These are phyloP conservation scores for Phoebastria nigripes DNA, from an alignment of 2,797 vertebrate genomes.

Conservation along the genomic window DNA sequence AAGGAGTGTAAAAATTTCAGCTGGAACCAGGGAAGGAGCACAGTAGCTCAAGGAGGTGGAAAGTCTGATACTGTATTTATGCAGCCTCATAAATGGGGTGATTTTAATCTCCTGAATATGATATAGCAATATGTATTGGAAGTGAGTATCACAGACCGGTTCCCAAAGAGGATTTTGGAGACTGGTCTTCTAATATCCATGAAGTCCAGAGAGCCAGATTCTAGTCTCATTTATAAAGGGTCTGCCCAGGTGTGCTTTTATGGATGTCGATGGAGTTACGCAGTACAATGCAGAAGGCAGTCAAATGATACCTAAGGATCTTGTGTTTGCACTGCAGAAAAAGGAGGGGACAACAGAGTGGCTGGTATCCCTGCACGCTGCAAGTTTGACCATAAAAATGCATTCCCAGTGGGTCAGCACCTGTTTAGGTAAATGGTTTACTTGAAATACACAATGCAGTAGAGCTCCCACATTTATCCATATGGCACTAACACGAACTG, in stretches of 20 bases:
- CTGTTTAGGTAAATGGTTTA: slow-evolving; percentile 58
- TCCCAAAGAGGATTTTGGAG: neutral
- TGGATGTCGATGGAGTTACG: rapidly evolving
- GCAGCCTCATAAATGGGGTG: neutral
- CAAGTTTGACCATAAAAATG: neutral
- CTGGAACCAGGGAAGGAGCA: neutral
- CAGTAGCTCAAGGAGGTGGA: slow-evolving; percentile 12
- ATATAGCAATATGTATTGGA: neutral
- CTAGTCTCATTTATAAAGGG: neutral
- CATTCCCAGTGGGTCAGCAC: slow-evolving; percentile 53
- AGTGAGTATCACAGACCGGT: neutral
- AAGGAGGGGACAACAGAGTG: neutral
- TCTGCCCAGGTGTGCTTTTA: slow-evolving; percentile 27
- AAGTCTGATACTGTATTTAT: slow-evolving; percentile 34
- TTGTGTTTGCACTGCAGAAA: neutral
- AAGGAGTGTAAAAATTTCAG: slow-evolving; percentile 17
- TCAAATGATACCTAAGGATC: neutral
- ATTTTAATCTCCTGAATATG: neutral
- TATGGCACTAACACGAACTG: slow-evolving; percentile 57
- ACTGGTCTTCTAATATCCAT: neutral
- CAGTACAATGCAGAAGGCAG: neutral
- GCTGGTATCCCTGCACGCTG: neutral
- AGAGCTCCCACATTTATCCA: slow-evolving; percentile 41
- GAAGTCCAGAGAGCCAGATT: neutral
- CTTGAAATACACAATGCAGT: slow-evolving; percentile 29